Percentiles rank a stretch among this genome's conserved stretches.
Conservation (phyloP, 2,888 invertebrate genomes). For the Cerceris ruficornis region DNA sequence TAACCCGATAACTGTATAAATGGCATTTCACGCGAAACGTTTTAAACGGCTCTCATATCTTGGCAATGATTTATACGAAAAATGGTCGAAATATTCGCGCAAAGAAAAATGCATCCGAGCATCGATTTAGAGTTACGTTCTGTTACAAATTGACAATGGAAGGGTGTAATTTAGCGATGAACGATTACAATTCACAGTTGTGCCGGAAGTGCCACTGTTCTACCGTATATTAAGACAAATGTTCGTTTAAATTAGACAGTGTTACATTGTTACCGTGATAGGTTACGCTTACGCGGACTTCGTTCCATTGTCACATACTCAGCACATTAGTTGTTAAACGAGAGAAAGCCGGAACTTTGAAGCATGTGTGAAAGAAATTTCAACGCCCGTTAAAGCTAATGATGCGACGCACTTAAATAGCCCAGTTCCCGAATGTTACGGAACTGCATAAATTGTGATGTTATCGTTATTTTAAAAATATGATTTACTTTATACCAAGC, state of each 20-base stretch:
- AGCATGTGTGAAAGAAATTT: too few species aligned
- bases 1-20: neutral
- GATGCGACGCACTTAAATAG: too few species aligned
- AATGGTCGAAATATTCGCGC: neutral
- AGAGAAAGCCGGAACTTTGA: too few species aligned
- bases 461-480: too few species aligned
- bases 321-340: too few species aligned
- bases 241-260: conserved; percentile 22
- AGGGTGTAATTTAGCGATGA: conserved; percentile 4
- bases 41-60: neutral
- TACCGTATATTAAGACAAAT: conserved; percentile 36
- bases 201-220: conserved; percentile 22
- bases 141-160: conserved; percentile 9
- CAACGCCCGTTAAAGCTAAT: too few species aligned
- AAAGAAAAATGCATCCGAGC: neutral
- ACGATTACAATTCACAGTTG: conserved; percentile 26
- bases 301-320: too few species aligned
- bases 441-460: too few species aligned
- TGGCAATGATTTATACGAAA: neutral
- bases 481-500: too few species aligned
- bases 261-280: conserved; percentile 14
- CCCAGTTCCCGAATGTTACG: too few species aligned
- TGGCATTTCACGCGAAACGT: neutral
- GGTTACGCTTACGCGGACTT: neutral
- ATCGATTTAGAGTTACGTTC: neutral